Percentiles rank a stretch among this genome's conserved stretches.
phyloP scores from a whole-genome alignment of 2,888 invertebrate genomes.

The Cephus spinipes region DNA sequence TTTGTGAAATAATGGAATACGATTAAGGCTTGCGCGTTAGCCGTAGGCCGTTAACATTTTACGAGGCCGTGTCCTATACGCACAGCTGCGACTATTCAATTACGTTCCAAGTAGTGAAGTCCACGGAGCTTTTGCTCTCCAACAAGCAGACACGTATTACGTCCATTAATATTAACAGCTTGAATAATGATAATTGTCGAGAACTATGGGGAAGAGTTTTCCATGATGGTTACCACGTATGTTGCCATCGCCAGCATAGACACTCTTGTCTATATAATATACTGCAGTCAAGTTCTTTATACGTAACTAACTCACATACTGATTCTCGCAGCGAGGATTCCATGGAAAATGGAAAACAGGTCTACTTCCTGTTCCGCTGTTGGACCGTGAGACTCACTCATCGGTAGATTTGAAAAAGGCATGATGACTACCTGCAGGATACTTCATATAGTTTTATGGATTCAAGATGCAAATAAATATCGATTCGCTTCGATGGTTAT shows the following conservation, averaged over 20 bases:
- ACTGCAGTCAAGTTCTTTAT: no score
- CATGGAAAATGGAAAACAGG: background rate
- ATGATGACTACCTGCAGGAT: no score
- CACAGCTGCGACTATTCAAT: slow-evolving; percentile 57
- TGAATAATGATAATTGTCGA: slow-evolving; percentile 54
- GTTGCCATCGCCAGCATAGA: slow-evolving; percentile 28
- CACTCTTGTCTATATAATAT: slow-evolving; percentile 8
- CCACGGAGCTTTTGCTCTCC: slow-evolving; percentile 20
- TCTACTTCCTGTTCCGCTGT: slow-evolving; percentile 3
- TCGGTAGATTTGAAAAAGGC: no score
- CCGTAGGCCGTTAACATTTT: slow-evolving; percentile 56
- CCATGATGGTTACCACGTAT: slow-evolving; percentile 27
- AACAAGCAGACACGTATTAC: slow-evolving; percentile 18
- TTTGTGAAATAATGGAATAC: slow-evolving; percentile 43
- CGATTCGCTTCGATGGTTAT: no score
- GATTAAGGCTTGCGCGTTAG: slow-evolving; percentile 40
- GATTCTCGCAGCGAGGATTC: background rate
- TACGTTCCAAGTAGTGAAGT: slow-evolving; percentile 27
- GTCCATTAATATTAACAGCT: slow-evolving; percentile 59
- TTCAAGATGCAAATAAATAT: no score
- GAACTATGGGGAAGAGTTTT: slow-evolving; percentile 39
- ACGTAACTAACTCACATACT: no score
- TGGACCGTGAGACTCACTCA: slow-evolving; percentile 1
- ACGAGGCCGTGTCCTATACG: slow-evolving; percentile 44
- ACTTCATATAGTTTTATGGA: no score